phyloP scores from a whole-genome alignment of 2,113 vertebrate species.

The Poicephalus gulielmi region DNA sequence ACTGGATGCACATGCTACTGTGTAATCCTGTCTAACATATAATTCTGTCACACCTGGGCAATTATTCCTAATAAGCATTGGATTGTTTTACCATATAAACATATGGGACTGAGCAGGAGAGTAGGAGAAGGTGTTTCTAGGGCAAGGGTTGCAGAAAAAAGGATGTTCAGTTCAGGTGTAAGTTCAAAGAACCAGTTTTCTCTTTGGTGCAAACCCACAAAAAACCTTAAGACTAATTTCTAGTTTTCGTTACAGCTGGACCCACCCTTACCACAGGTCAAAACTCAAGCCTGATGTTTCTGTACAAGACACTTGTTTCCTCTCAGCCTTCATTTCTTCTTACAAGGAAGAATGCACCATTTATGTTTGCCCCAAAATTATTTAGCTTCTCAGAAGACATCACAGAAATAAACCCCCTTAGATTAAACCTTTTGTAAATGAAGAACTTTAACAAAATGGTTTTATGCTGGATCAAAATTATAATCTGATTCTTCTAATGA shows the following conservation, averaged over 20 bases:
- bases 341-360: background rate
- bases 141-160: background rate
- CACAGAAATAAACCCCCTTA: background rate
- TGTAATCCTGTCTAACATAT: background rate
- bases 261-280: background rate
- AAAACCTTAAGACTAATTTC: background rate
- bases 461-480: background rate
- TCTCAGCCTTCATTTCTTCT: background rate
- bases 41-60: background rate
- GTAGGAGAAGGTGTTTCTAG: background rate
- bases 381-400: background rate
- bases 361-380: background rate
- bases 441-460: background rate
- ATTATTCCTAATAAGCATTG: background rate
- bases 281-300: background rate
- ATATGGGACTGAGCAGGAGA: background rate
- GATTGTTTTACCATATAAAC: background rate
- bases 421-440: background rate
- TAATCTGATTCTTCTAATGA: background rate
- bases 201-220: background rate
- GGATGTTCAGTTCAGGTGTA: background rate
- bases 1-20: background rate
- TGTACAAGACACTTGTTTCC: background rate
- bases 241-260: background rate
- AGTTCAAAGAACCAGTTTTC: background rate